phyloP scores from a whole-genome alignment of 1,140 invertebrate genomes.

The Sycophaga agraensis region DNA sequence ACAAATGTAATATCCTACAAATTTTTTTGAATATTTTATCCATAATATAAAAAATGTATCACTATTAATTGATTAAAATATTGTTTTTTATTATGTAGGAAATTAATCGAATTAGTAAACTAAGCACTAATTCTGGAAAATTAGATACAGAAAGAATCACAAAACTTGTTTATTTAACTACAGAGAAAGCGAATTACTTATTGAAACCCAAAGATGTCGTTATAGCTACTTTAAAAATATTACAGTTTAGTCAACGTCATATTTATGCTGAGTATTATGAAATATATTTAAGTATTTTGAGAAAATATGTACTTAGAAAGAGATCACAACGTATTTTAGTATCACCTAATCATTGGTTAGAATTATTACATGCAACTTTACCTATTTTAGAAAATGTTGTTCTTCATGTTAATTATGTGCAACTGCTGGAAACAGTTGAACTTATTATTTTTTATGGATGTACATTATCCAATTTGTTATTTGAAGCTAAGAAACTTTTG shows the following conservation, averaged over 20 bases:
- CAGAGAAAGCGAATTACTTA: conserved; percentile 18
- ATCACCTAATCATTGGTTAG: conserved; percentile 36
- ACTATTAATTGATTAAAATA: background rate
- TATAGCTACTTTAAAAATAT: conserved; percentile 34
- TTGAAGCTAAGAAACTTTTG: conserved; percentile 33
- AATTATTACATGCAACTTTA: conserved; percentile 35
- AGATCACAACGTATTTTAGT: conserved; percentile 36
- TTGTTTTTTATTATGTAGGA: conserved; percentile 30
- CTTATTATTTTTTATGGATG: conserved; percentile 40
- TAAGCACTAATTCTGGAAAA: conserved; percentile 24
- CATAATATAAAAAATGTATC: background rate
- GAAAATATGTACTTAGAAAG: conserved; percentile 36
- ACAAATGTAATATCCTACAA: conserved; percentile 31
- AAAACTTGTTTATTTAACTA: conserved; percentile 33
- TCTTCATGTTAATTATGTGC: conserved; percentile 28
- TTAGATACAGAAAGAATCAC: conserved; percentile 29
- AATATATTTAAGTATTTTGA: conserved; percentile 38
- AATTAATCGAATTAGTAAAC: conserved; percentile 30
- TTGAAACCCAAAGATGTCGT: conserved; percentile 36
- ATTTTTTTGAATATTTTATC: background rate
- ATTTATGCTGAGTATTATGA: conserved; percentile 37
- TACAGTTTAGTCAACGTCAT: conserved; percentile 12
- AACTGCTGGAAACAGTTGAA: conserved; percentile 34
- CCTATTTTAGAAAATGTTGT: conserved; percentile 33
- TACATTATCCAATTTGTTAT: conserved; percentile 35